phyloP scores from a whole-genome alignment of 2,888 invertebrate genomes.

The Phragmatobia fuliginosa region DNA sequence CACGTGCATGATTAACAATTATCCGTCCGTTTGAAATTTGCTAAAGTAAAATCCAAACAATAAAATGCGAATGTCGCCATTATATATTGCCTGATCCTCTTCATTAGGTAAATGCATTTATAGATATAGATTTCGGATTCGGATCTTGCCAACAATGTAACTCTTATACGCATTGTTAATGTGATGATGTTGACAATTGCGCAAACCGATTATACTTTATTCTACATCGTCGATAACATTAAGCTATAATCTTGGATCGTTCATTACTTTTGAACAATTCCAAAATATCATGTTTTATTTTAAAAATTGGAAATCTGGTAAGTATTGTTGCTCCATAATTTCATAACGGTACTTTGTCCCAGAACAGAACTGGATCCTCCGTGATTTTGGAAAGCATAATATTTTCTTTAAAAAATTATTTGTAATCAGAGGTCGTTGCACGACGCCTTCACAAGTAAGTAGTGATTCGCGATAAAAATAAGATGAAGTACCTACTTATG shows the following conservation, averaged over 20 bases:
- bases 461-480: conserved; percentile 19
- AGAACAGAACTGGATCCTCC: conserved; percentile 13
- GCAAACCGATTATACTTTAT: conserved; percentile 20
- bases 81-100: conserved; percentile 29
- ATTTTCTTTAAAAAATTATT: conserved; percentile 18
- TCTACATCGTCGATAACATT: background rate
- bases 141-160: conserved; percentile 28
- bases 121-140: conserved; percentile 40
- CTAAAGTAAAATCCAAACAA: background rate
- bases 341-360: conserved; percentile 12
- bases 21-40: background rate
- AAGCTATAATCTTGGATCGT: background rate
- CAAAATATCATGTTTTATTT: background rate
- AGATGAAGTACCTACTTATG: background rate
- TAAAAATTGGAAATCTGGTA: background rate
- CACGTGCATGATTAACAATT: background rate
- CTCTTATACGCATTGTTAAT: conserved; percentile 27
- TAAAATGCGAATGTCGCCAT: background rate
- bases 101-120: conserved; percentile 28
- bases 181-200: conserved; percentile 26
- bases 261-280: background rate
- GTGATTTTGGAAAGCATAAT: conserved; percentile 22
- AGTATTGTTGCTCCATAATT: background rate
- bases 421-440: conserved; percentile 31
- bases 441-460: conserved; percentile 12